Evolutionary conservation across 2,113 vertebrate species (phyloP).

Genomic region (Lonchura striata): DNA sequence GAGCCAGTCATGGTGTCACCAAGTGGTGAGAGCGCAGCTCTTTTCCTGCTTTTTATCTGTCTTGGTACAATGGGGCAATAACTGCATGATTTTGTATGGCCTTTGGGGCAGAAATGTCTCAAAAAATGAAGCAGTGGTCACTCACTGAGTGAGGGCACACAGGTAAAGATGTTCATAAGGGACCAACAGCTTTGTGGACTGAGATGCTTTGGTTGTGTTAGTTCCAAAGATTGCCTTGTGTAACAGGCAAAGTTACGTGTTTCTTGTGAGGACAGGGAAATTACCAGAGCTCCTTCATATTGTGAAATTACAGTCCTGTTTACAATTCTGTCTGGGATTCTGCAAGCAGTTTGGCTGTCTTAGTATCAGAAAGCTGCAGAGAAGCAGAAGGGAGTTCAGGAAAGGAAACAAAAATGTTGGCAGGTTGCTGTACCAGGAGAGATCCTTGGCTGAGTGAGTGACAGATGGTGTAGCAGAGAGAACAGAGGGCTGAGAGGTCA

Average conservation of each 20-base stretch:
- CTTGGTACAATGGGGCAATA: not conserved
- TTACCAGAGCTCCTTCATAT: not conserved
- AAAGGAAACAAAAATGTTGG: conserved; percentile 43
- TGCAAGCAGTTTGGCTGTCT: not conserved
- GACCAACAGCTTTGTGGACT: not conserved
- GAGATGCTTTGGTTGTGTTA: not conserved
- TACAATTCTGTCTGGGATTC: not conserved
- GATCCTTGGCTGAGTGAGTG: conserved; percentile 17
- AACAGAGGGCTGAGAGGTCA: conserved; percentile 27
- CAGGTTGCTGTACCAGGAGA: conserved; percentile 16
- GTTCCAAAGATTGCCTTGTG: not conserved
- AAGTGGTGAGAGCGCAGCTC: conserved; percentile 80
- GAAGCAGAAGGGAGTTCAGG: conserved; percentile 23
- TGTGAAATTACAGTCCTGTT: not conserved
- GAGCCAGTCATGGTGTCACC: conserved; percentile 86
- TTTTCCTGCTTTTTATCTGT: not conserved
- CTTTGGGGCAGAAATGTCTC: not conserved
- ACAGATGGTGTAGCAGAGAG: conserved; percentile 35
- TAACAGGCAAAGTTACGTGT: not conserved
- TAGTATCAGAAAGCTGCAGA: not conserved
- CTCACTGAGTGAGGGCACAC: not conserved
- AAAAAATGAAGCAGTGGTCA: not conserved
- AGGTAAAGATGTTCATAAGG: not conserved
- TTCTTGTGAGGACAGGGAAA: not conserved
- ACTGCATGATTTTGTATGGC: not conserved